These are phyloP conservation scores for Ctenosaura bakeri DNA, from an alignment of 2,797 vertebrate genomes.

Conservation along the genomic window DNA sequence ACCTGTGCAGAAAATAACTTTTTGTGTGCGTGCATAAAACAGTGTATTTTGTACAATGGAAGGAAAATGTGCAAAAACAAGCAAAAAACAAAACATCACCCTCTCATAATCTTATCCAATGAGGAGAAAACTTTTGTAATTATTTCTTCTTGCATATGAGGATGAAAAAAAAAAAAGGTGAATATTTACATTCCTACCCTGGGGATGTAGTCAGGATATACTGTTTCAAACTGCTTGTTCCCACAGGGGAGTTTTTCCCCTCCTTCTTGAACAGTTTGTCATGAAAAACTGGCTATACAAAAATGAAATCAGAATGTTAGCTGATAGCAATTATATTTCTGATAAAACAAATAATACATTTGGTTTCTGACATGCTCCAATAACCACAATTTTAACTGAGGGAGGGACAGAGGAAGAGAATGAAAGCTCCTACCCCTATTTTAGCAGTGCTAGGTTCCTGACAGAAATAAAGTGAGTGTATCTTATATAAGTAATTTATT, in stretches of 20 bases:
- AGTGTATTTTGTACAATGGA: too few species aligned
- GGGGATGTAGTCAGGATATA: too few species aligned
- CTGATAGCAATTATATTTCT: constrained; percentile 64
- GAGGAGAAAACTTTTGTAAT: background rate
- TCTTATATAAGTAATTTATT: constrained; percentile 76
- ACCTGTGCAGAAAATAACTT: too few species aligned
- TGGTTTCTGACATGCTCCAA: constrained; percentile 61
- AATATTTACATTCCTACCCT: too few species aligned
- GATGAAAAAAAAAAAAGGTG: background rate
- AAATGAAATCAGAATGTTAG: constrained; percentile 52
- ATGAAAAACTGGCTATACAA: constrained; percentile 59
- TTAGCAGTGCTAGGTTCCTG: constrained; percentile 61
- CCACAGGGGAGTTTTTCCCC: too few species aligned
- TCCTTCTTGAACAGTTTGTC: constrained; percentile 32
- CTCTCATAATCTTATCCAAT: background rate
- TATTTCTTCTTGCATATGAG: too few species aligned
- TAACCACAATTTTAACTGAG: constrained; percentile 44
- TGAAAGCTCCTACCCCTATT: constrained; percentile 65
- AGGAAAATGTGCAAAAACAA: too few species aligned
- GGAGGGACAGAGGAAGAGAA: constrained; percentile 21
- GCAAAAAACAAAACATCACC: too few species aligned
- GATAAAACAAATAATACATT: constrained; percentile 70
- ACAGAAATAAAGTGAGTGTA: constrained; percentile 71
- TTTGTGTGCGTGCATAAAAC: too few species aligned
- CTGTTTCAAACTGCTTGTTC: too few species aligned